phyloP scores from a whole-genome alignment of 2,888 invertebrate genomes.

The Platerodrilus igneus region DNA sequence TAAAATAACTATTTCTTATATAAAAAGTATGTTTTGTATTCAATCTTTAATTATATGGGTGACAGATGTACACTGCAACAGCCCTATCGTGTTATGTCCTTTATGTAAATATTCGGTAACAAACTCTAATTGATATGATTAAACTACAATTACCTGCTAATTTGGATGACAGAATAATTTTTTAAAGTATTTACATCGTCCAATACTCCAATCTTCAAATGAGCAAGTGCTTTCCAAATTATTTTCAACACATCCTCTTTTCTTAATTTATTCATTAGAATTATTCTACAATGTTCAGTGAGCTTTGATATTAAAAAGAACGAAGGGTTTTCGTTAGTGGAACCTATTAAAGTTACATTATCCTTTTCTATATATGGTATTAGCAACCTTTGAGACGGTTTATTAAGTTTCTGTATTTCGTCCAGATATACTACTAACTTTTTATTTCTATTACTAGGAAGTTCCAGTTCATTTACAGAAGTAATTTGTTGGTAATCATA shows the following conservation, averaged over 20 bases:
- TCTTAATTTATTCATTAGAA: conserved; percentile 67
- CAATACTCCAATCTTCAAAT: conserved; percentile 42
- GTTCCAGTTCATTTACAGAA: no score
- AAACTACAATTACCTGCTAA: no score
- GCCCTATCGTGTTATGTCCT: no score
- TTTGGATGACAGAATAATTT: no score
- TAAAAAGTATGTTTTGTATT: no score
- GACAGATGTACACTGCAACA: no score
- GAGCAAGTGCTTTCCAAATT: conserved; percentile 55
- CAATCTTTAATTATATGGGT: no score
- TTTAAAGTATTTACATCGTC: no score
- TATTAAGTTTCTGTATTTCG: conserved; percentile 84
- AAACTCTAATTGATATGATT: no score
- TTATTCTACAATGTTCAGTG: conserved; percentile 71
- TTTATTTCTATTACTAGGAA: conserved; percentile 66
- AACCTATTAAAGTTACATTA: conserved; percentile 71
- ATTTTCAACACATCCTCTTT: conserved; percentile 58
- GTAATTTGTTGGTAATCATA: no score
- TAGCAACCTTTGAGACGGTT: conserved; percentile 77
- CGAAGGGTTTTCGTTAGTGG: conserved; percentile 86
- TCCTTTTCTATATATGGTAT: conserved; percentile 77
- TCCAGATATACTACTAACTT: conserved; percentile 79
- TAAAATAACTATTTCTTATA: no score
- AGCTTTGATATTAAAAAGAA: conserved; percentile 77
- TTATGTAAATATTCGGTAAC: no score